Conservation (phyloP, 2,888 invertebrate species). For the Ischnura elegans region DNA sequence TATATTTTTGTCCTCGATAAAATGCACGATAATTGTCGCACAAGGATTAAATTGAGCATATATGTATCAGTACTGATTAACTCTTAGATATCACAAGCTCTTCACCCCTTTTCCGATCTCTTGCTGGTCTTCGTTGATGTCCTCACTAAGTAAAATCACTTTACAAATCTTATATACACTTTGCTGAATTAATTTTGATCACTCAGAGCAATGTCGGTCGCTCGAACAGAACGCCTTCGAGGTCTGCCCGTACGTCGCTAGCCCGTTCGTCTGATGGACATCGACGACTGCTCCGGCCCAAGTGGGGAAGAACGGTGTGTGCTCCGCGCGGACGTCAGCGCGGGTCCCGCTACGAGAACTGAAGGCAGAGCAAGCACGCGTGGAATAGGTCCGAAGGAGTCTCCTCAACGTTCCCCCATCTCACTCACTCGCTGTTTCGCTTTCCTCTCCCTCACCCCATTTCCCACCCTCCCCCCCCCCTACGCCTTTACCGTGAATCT, state of each 20-base stretch:
- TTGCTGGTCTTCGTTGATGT: background rate
- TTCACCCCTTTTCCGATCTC: background rate
- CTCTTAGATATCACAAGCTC: background rate
- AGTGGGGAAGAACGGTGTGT: background rate
- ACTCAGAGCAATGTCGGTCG: background rate
- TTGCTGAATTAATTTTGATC: background rate
- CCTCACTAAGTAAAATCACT: too few species aligned
- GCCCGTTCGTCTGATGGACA: background rate
- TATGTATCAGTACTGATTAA: too few species aligned
- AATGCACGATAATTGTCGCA: too few species aligned
- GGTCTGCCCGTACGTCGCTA: background rate
- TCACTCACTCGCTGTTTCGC: slow-evolving; percentile 14
- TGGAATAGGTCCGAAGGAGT: background rate
- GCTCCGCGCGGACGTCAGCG: slow-evolving; percentile 19
- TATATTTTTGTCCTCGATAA: too few species aligned
- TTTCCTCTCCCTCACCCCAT: slow-evolving; percentile 21
- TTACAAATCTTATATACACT: too few species aligned
- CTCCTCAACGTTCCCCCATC: background rate
- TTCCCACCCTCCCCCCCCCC: background rate
- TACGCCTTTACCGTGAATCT: background rate
- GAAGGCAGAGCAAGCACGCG: slow-evolving; percentile 44
- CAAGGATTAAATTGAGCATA: too few species aligned
- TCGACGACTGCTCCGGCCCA: background rate
- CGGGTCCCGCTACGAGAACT: slow-evolving; percentile 51
- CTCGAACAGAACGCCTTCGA: background rate